Evolutionary conservation across 2,113 vertebrate species (phyloP).

Genomic region (Apus apus): DNA sequence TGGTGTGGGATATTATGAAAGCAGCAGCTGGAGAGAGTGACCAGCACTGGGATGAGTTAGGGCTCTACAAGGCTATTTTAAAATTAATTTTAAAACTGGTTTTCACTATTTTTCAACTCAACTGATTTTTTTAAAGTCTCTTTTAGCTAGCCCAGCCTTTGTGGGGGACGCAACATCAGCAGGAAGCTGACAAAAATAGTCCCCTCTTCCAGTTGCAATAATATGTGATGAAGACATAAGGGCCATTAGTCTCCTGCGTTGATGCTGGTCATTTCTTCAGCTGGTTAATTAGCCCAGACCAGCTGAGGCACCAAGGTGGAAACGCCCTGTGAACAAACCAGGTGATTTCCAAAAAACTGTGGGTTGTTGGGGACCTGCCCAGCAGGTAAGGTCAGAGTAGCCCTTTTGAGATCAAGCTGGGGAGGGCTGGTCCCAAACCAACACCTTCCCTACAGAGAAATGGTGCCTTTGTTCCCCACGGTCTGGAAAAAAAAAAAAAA

Average conservation of each 20-base stretch:
- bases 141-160: neutral
- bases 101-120: neutral
- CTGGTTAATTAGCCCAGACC: no score
- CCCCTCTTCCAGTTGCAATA: neutral
- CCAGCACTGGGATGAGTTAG: neutral
- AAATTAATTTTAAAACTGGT: neutral
- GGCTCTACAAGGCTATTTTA: neutral
- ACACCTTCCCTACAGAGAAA: no score
- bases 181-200: neutral
- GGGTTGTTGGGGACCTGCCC: neutral
- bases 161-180: neutral
- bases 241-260: no score
- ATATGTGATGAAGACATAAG: no score
- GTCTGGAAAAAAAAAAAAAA: neutral
- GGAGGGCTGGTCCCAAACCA: neutral
- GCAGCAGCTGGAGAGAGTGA: neutral
- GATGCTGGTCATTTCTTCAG: no score
- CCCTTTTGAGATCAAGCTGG: no score
- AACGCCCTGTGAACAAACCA: neutral
- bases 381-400: neutral
- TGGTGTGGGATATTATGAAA: neutral
- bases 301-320: no score
- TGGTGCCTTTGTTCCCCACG: neutral
- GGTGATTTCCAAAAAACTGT: neutral
- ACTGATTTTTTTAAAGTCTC: neutral